Percentiles rank a stretch among this genome's conserved stretches.
These are phyloP conservation scores for Drosophila longiperda DNA, from an alignment of 2,888 invertebrate species.

Conservation along the genomic window DNA sequence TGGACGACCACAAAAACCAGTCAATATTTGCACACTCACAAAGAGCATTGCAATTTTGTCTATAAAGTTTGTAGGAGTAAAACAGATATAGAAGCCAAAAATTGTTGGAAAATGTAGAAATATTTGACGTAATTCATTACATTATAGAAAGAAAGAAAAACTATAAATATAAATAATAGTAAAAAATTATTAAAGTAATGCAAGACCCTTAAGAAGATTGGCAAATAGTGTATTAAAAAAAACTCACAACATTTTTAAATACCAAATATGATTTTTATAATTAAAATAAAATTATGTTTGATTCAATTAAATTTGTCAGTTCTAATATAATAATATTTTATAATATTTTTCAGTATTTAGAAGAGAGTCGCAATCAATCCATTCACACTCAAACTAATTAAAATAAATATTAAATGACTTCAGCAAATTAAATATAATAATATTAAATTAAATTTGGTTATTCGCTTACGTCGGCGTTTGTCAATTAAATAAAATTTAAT, in stretches of 20 bases:
- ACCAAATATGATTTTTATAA: neutral
- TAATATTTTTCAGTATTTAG: neutral
- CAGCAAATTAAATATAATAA: neutral
- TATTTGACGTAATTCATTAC: neutral
- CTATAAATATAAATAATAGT: neutral
- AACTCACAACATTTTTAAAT: neutral
- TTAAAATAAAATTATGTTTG: neutral
- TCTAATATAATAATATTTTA: neutral
- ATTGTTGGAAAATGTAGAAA: neutral
- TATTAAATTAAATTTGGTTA: neutral
- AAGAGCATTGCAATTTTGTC: neutral
- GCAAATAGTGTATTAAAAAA: neutral
- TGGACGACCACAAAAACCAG: slow-evolving; percentile 28
- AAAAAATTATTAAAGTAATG: neutral
- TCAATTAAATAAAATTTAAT: neutral
- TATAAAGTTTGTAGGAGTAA: neutral
- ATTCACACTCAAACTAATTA: neutral
- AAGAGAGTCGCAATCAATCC: neutral
- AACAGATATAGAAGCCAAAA: neutral
- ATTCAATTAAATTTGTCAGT: neutral
- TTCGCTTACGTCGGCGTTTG: accelerated
- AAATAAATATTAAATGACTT: neutral
- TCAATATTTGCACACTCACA: slow-evolving; percentile 38
- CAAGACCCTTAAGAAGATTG: neutral
- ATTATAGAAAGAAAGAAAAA: neutral